Conservation (phyloP, 2,888 invertebrate species). For the Athrips mouffetella region DNA sequence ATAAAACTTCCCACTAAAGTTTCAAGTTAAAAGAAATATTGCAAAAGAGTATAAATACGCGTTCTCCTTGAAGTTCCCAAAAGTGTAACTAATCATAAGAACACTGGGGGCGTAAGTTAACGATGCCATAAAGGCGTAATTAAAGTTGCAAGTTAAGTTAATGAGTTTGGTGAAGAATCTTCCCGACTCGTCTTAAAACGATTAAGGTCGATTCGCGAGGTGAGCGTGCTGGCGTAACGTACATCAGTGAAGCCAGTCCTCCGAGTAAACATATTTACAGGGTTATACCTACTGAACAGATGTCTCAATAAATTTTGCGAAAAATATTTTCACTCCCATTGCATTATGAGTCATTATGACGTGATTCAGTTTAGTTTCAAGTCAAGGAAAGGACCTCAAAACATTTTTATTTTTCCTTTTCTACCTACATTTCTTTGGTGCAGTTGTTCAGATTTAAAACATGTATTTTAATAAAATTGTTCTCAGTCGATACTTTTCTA, state of each 20-base stretch:
- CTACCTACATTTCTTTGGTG: neutral
- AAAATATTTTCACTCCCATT: too few species aligned
- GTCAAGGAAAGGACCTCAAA: neutral
- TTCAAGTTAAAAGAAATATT: too few species aligned
- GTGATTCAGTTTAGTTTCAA: neutral
- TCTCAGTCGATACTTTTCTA: too few species aligned
- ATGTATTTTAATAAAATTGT: too few species aligned
- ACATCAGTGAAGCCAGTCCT: neutral
- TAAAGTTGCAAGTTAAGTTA: constrained; percentile 4
- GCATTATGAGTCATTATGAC: too few species aligned
- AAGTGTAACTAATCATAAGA: constrained; percentile 6
- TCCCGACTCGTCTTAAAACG: constrained; percentile 2
- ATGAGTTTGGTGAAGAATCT: constrained; percentile 4
- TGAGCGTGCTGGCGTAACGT: neutral
- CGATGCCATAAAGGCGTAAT: neutral
- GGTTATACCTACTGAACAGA: too few species aligned
- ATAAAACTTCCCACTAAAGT: too few species aligned
- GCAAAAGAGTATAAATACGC: too few species aligned
- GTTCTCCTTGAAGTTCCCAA: too few species aligned
- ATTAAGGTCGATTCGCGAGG: constrained; percentile 3
- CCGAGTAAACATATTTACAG: too few species aligned
- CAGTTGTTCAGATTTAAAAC: too few species aligned
- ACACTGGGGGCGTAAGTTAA: neutral
- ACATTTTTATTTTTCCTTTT: neutral
- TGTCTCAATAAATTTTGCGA: too few species aligned